Evolutionary conservation across 2,113 vertebrate species (phyloP).

Genomic region (Chionomys nivalis): DNA sequence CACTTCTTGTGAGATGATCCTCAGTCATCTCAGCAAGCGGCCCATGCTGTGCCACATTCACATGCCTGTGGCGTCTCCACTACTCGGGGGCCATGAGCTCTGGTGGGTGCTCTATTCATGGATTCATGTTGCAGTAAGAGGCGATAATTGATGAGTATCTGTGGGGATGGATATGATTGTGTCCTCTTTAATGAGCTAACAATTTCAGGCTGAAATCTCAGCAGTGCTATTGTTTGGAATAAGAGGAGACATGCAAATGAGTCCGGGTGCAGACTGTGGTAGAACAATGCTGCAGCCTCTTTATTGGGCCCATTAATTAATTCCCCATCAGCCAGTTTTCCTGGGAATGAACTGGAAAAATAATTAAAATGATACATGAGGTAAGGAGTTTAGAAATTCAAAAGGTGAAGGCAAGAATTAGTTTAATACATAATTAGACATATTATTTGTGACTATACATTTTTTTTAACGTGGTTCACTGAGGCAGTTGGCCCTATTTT

Average conservation of each 20-base stretch:
- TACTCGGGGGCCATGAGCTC: constrained; percentile 57
- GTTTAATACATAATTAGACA: constrained; percentile 83
- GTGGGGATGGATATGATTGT: constrained; percentile 78
- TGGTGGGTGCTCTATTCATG: constrained; percentile 17
- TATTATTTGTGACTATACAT: constrained; percentile 80
- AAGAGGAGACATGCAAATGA: constrained; percentile 84
- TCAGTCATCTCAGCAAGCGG: constrained; percentile 12
- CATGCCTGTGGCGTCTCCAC: constrained; percentile 30
- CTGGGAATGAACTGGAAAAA: constrained; percentile 87
- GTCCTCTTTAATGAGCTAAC: constrained; percentile 84
- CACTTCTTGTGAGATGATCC: not conserved
- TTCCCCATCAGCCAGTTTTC: constrained; percentile 84
- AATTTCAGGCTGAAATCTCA: constrained; percentile 80
- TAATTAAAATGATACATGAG: constrained; percentile 90
- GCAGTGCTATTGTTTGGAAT: constrained; percentile 81
- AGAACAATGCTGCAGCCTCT: constrained; percentile 84
- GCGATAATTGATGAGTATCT: constrained; percentile 82
- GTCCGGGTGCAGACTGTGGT: constrained; percentile 75
- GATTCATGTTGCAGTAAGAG: constrained; percentile 74
- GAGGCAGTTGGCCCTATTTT: constrained; percentile 62
- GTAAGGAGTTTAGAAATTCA: constrained; percentile 86
- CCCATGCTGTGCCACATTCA: not conserved
- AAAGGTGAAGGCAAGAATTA: constrained; percentile 83
- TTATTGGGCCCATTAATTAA: constrained; percentile 89
- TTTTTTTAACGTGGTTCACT: constrained; percentile 69